phyloP scores from a whole-genome alignment of 2,113 vertebrate species.

The Pterophyllum scalare region DNA sequence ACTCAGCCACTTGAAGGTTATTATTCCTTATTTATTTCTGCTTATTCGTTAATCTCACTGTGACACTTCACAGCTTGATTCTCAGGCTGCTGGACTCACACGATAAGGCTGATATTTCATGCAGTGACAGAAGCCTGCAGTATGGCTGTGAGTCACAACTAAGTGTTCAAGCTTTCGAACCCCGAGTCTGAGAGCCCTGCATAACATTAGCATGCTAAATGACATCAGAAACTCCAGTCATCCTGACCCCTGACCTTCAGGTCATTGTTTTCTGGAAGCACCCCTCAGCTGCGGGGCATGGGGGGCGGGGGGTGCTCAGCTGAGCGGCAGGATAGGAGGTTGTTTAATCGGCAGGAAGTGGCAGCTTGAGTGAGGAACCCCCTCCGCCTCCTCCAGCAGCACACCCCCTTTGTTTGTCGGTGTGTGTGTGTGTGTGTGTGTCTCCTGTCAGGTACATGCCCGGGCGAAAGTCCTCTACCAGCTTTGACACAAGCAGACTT shows the following conservation, averaged over 20 bases:
- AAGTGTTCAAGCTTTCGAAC: constrained; percentile 23
- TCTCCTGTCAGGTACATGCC: constrained; percentile 63
- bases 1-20: neutral
- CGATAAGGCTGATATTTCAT: neutral
- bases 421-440: too few species aligned
- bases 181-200: constrained; percentile 33
- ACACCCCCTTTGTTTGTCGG: constrained; percentile 31
- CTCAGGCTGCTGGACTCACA: neutral
- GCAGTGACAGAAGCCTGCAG: neutral
- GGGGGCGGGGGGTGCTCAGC: constrained; percentile 1
- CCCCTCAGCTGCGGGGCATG: constrained; percentile 44
- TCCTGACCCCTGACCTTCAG: constrained; percentile 40
- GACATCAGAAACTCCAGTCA: constrained; percentile 34
- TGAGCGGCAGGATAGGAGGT: constrained; percentile 16
- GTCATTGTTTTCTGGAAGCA: constrained; percentile 40
- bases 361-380: constrained; percentile 16
- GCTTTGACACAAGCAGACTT: neutral
- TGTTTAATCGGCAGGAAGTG: constrained; percentile 52
- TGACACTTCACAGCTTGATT: neutral
- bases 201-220: constrained; percentile 65
- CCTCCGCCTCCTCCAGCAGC: neutral
- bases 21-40: neutral
- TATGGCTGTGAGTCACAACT: neutral
- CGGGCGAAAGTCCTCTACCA: constrained; percentile 49
- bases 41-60: neutral